Conservation (phyloP, 1,140 invertebrate species). For the Phymastichus coffea region DNA sequence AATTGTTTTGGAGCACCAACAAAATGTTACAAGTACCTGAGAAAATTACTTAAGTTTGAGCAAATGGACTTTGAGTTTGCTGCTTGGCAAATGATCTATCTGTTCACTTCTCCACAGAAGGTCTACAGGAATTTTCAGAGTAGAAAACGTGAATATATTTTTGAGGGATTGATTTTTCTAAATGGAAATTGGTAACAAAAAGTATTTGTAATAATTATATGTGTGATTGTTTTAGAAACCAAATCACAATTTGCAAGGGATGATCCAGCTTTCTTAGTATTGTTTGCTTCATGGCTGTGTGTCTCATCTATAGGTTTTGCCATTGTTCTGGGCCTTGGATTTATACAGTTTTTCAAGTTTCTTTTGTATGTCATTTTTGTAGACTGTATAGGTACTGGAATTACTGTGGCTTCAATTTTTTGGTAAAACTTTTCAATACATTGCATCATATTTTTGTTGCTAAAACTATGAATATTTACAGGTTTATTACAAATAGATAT, state of each 20-base stretch:
- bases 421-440: constrained; percentile 64
- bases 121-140: constrained; percentile 98
- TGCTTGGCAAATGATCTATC: constrained; percentile 97
- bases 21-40: constrained; percentile 90
- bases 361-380: constrained; percentile 91
- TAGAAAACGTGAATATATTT: constrained; percentile 83
- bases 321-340: constrained; percentile 73
- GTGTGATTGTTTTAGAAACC: constrained; percentile 69
- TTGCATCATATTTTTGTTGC: constrained; percentile 1
- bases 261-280: constrained; percentile 97
- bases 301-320: constrained; percentile 90
- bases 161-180: not conserved
- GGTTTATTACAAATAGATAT: constrained; percentile 88
- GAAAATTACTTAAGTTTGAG: constrained; percentile 87
- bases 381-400: constrained; percentile 88
- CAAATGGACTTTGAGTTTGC: constrained; percentile 99
- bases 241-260: constrained; percentile 99
- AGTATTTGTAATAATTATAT: not conserved
- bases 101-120: constrained; percentile 95
- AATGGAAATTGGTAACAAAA: not conserved
- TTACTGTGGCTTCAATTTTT: constrained; percentile 85
- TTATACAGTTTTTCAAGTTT: constrained; percentile 81
- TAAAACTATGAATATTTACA: constrained; percentile 51
- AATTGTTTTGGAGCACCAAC: constrained; percentile 82
- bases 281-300: constrained; percentile 84